Evolutionary conservation across 2,797 vertebrate species (phyloP).

Genomic region (Leptoclinus maculatus): DNA sequence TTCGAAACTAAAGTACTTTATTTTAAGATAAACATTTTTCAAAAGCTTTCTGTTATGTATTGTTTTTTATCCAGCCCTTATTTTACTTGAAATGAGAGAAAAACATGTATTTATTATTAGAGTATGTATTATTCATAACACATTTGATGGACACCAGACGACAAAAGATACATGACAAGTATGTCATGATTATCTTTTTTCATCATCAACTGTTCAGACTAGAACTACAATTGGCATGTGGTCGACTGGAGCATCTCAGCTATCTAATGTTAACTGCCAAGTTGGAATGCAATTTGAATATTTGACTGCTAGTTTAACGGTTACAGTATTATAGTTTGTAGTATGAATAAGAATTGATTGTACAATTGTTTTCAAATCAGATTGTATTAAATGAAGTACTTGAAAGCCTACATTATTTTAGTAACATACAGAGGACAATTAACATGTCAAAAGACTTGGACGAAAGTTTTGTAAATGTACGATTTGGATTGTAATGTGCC

Average conservation of each 20-base stretch:
- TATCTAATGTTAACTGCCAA: not conserved
- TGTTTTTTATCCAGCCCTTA: too few relatives aligned
- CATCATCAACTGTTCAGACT: not conserved
- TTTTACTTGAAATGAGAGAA: too few relatives aligned
- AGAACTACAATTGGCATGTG: not conserved
- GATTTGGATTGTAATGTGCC: constrained; percentile 16
- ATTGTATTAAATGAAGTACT: not conserved
- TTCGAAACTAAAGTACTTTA: too few relatives aligned
- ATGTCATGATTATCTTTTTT: constrained; percentile 11
- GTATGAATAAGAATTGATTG: not conserved
- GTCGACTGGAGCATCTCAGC: not conserved
- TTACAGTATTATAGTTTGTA: not conserved
- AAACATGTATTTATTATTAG: too few relatives aligned
- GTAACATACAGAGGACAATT: not conserved
- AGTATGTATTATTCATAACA: not conserved
- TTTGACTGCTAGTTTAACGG: not conserved
- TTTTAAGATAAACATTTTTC: too few relatives aligned
- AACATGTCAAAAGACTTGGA: not conserved
- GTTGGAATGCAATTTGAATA: not conserved
- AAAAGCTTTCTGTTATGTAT: too few relatives aligned
- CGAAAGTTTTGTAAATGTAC: constrained; percentile 1
- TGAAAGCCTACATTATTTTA: not conserved
- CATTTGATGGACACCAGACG: not conserved
- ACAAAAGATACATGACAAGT: not conserved
- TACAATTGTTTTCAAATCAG: not conserved